These are phyloP conservation scores for Microcebus jonahi DNA, from an alignment of 2,113 vertebrate species.

Conservation along the genomic window DNA sequence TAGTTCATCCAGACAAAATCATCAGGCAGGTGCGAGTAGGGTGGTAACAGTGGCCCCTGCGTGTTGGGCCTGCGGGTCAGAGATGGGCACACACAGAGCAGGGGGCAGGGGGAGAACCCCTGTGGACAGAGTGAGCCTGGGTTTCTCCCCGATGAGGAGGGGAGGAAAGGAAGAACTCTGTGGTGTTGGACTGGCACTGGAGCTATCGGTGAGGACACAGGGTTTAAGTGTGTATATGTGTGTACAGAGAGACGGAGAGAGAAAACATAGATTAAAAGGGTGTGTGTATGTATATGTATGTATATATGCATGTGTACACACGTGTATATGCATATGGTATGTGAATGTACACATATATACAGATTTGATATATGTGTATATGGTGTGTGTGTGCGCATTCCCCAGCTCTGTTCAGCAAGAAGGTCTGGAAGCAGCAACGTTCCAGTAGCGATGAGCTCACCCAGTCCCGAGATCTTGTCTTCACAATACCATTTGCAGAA, in stretches of 20 bases:
- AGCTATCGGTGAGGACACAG: neutral
- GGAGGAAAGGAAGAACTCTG: neutral
- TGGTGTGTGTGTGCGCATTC: neutral
- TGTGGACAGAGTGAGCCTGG: neutral
- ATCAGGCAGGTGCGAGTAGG: neutral
- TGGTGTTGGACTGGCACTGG: neutral
- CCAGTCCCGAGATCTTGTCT: neutral
- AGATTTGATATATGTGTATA: too few relatives aligned
- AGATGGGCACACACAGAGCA: fast-evolving
- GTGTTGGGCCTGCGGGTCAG: too few relatives aligned
- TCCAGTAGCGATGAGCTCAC: neutral
- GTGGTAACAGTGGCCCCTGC: neutral
- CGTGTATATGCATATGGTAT: neutral
- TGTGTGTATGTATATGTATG: neutral
- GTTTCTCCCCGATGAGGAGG: neutral
- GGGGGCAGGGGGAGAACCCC: neutral
- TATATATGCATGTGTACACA: neutral
- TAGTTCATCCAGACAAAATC: neutral
- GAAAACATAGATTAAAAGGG: neutral
- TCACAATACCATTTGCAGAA: neutral
- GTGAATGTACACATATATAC: too few relatives aligned
- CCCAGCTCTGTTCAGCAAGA: neutral
- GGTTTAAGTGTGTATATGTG: neutral
- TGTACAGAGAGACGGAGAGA: neutral
- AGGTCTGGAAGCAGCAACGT: neutral